A percentile compares a stretch with the other conserved stretches of the same genome.
Conservation (phyloP, 2,797 vertebrate genomes). For the Chiloscyllium punctatum region DNA sequence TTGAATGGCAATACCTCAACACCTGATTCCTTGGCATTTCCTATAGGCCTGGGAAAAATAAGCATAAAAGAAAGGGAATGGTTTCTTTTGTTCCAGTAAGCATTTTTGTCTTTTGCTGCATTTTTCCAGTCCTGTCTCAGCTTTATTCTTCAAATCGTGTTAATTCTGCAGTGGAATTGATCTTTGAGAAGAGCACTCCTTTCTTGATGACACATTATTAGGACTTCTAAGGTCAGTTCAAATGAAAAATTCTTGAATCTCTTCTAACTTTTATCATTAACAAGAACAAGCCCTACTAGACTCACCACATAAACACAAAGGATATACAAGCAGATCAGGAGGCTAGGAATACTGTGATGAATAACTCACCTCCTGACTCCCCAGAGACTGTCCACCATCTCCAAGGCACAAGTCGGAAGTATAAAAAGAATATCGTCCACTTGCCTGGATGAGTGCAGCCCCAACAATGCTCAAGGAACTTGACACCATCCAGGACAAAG, state of each 20-base stretch:
- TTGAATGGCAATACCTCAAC: not conserved
- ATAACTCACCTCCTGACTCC: too few species aligned
- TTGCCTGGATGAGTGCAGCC: too few species aligned
- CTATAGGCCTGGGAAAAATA: not conserved
- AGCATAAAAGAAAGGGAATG: not conserved
- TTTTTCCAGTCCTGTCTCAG: not conserved
- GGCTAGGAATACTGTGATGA: too few species aligned
- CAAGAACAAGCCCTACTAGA: not conserved
- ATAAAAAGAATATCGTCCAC: too few species aligned
- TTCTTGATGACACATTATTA: not conserved
- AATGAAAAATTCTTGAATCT: not conserved
- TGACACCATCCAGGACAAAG: too few species aligned
- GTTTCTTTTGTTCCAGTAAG: not conserved
- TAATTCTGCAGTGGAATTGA: not conserved
- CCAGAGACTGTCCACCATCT: too few species aligned
- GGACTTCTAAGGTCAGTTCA: not conserved
- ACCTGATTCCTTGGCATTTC: not conserved
- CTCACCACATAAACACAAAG: too few species aligned
- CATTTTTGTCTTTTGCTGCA: not conserved
- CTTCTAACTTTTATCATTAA: not conserved
- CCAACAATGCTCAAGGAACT: too few species aligned
- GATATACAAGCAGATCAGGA: too few species aligned
- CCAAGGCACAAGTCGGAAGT: too few species aligned
- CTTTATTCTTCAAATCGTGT: not conserved
- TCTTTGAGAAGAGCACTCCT: not conserved